Conservation (phyloP, 2,888 invertebrate species). For the Plemyria rubiginata region DNA sequence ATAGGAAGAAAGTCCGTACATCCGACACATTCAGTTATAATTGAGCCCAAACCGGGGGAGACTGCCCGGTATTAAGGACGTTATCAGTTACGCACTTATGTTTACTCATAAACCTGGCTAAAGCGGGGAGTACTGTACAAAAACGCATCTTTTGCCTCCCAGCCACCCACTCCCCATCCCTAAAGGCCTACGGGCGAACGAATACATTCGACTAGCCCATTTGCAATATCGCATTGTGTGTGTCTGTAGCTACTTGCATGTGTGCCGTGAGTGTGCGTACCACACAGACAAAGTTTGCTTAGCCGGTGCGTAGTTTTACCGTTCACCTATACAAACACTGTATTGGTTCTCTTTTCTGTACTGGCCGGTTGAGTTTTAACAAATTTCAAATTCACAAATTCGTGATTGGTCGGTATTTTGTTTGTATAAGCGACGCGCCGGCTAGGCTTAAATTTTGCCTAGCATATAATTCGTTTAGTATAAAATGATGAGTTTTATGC, state of each 20-base stretch:
- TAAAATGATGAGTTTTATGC: conserved; percentile 76
- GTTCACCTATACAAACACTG: conserved; percentile 61
- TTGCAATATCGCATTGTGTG: conserved; percentile 83
- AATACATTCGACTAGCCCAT: conserved; percentile 84
- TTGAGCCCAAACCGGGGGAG: conserved; percentile 55
- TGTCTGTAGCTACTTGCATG: conserved; percentile 59
- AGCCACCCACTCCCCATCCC: conserved; percentile 54
- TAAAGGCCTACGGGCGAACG: conserved; percentile 73
- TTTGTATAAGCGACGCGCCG: conserved; percentile 78
- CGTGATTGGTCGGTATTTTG: conserved; percentile 82
- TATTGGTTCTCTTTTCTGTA: conserved; percentile 84
- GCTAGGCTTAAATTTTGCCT: conserved; percentile 66
- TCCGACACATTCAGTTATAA: conserved; percentile 52
- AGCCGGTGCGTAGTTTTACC: conserved; percentile 80
- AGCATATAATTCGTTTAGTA: conserved; percentile 77
- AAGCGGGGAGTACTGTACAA: conserved; percentile 77
- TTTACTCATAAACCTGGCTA: conserved; percentile 75
- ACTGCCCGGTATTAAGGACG: conserved; percentile 53
- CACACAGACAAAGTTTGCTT: conserved; percentile 72
- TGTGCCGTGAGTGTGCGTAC: conserved; percentile 50
- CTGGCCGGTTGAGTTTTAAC: conserved; percentile 74
- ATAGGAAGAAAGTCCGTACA: conserved; percentile 50
- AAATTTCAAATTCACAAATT: conserved; percentile 85
- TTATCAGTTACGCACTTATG: conserved; percentile 81
- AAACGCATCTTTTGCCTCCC: conserved; percentile 79